A percentile compares a stretch with the other conserved stretches of the same genome.
These are phyloP conservation scores for Gorsachius goisagi DNA, from an alignment of 2,113 vertebrate genomes.

Conservation along the genomic window DNA sequence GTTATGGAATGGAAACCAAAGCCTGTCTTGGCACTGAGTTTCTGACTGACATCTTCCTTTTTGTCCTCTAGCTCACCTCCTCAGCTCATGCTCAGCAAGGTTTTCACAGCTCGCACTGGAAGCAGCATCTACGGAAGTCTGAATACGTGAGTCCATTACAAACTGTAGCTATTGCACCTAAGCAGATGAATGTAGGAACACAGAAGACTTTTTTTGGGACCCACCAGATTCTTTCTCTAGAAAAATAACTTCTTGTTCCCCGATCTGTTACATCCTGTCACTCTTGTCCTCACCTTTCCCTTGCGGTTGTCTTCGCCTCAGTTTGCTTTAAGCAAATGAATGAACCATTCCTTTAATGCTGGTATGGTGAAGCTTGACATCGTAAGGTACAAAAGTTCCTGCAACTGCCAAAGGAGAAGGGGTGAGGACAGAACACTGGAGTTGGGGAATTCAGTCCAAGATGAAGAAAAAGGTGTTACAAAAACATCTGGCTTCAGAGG, in stretches of 20 bases:
- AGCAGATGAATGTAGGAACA: not conserved
- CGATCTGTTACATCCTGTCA: not conserved
- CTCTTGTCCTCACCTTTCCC: not conserved
- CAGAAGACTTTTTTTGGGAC: not conserved
- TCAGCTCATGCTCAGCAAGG: constrained; percentile 98
- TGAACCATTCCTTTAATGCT: not conserved
- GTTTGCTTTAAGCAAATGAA: not conserved
- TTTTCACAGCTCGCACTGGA: constrained; percentile 95
- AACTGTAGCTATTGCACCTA: not conserved
- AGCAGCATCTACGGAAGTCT: constrained; percentile 96
- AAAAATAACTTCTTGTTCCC: not conserved
- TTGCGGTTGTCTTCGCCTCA: not conserved
- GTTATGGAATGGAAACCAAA: not conserved
- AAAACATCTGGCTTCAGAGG: not conserved
- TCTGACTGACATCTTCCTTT: not conserved
- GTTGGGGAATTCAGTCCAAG: not conserved
- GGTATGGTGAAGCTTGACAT: not conserved
- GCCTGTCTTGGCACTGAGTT: not conserved
- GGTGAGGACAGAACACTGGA: not conserved
- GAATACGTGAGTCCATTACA: constrained; percentile 87
- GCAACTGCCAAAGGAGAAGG: not conserved
- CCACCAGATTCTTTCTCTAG: not conserved
- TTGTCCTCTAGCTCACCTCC: constrained; percentile 86
- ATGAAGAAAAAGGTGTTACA: not conserved
- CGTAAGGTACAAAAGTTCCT: not conserved